Evolutionary conservation across 2,888 invertebrate species (phyloP), one percentile per base, ranked within the genome.

Genomic region (Euphydryas editha): DNA sequence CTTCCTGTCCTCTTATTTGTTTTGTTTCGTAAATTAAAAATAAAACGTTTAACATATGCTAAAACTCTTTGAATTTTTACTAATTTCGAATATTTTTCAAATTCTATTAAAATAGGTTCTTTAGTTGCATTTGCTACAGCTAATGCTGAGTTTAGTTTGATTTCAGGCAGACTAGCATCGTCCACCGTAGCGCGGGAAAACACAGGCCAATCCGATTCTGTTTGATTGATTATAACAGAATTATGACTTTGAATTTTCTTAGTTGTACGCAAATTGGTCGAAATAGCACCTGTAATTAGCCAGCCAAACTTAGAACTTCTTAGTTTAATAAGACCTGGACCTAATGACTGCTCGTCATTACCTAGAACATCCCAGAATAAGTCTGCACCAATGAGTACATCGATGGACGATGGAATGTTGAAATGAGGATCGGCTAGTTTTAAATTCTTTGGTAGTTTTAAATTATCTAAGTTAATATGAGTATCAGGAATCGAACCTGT

Each of bases 311-410:
- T n/a, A 0, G 78, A 60, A 17, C 49, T 72, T 49, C 58, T 56
- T 17, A 77, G 49, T 5, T 65, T 71, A n/a, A 75, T 72, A 17
- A 54, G 68, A 2, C 70, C 55, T 0, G 56, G 20, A 21, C 76
- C 75, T 8, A 79, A 46, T 3, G 72, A 67, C 42, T 10, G 11
- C 20, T 75, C 71, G 2, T 79, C 70, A 42, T 46, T 54, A 5
- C 73, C 72, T 49, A 76, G 8, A 10, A 76, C 60, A 15, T 75
- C 74, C 76, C 73, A 74, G 47, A 70, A 74, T n/a, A 73, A 11
- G 24, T 74, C 72, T 13, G 72, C 70, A 10, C 74, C 71, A 6
- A 72, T 68, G 0, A 73, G 46, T 7, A 73, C 18, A 21, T 73
- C 70, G 8, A 72, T 59, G 6, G 68, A 63, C 4, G 62, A 62